Percentiles rank a stretch among this genome's conserved stretches.
Evolutionary conservation across 2,113 vertebrate species (phyloP).

Genomic region (Rhea pennata): DNA sequence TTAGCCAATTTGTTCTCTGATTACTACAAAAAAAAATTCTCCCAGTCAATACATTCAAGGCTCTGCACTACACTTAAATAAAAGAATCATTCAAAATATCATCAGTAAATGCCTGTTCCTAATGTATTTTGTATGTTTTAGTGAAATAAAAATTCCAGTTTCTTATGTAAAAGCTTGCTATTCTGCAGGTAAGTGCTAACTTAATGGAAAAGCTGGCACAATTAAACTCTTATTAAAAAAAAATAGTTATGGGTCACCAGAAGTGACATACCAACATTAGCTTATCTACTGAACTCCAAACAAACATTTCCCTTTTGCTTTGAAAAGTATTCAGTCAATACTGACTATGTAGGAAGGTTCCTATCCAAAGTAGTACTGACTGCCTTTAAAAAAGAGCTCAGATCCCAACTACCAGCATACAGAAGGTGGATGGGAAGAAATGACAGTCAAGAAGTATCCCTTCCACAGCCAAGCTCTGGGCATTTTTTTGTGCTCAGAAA

Average conservation of each 20-base stretch:
- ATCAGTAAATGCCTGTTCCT: neutral
- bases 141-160: neutral
- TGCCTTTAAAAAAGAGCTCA: neutral
- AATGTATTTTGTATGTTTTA: neutral
- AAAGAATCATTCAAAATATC: neutral
- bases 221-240: neutral
- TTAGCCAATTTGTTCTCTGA: neutral
- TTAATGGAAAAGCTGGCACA: neutral
- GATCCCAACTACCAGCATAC: neutral
- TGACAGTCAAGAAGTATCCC: neutral
- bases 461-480: neutral
- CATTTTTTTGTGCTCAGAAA: neutral
- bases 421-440: neutral
- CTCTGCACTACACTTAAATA: neutral
- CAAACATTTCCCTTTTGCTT: neutral
- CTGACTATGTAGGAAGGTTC: accelerated
- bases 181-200: neutral
- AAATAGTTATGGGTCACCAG: neutral
- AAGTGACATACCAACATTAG: neutral
- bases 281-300: neutral
- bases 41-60: neutral
- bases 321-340: neutral
- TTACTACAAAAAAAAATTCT: neutral
- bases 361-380: neutral
- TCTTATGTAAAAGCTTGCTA: neutral